Conservation (phyloP, 2,888 invertebrate genomes). For the Allacma fusca region DNA sequence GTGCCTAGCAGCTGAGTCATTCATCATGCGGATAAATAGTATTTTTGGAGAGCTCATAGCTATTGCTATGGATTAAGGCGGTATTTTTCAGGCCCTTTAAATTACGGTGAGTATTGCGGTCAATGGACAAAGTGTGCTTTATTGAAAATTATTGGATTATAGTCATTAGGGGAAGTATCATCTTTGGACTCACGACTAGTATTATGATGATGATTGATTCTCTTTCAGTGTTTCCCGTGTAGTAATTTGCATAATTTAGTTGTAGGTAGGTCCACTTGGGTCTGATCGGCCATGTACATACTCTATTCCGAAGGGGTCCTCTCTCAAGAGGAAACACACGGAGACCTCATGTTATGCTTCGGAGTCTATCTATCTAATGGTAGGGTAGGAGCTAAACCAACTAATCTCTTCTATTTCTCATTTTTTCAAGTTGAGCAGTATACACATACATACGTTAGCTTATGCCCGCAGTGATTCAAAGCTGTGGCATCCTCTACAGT, state of each 20-base stretch:
- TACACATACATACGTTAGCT: too few relatives aligned
- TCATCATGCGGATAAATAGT: conserved; percentile 25
- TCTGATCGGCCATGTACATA: background rate
- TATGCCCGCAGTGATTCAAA: background rate
- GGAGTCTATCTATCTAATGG: conserved; percentile 22
- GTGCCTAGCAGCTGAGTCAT: conserved; percentile 31
- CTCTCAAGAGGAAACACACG: conserved; percentile 2
- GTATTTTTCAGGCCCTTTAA: conserved; percentile 11
- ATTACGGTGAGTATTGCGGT: conserved; percentile 4
- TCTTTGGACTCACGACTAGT: conserved; percentile 38
- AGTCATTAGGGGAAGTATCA: conserved; percentile 44
- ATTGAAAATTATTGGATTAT: conserved; percentile 46
- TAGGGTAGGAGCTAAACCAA: conserved; percentile 18
- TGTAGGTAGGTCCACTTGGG: background rate
- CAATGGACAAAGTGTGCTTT: conserved; percentile 38
- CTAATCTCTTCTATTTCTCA: conserved; percentile 10
- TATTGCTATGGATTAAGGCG: background rate
- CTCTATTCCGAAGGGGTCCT: too few relatives aligned
- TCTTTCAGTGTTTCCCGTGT: conserved; percentile 28
- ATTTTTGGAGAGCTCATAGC: background rate
- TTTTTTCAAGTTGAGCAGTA: background rate
- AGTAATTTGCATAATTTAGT: conserved; percentile 43
- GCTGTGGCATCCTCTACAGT: background rate
- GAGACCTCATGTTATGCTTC: conserved; percentile 35
- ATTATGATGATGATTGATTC: conserved; percentile 46